Evolutionary conservation across 2,113 vertebrate species (phyloP).

Genomic region (Carollia perspicillata): DNA sequence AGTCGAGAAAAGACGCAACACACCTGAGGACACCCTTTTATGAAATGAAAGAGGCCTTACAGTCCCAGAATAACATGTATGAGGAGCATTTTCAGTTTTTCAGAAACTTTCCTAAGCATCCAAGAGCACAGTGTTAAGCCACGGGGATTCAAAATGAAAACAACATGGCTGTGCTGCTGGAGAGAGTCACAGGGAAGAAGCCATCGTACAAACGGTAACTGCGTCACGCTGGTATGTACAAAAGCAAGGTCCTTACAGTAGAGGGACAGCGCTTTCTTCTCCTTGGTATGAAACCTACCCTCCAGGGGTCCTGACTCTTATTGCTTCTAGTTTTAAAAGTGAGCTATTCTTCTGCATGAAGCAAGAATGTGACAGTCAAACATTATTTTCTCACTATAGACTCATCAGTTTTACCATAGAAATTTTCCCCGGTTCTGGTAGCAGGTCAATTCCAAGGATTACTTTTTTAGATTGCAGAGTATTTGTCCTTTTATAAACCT

Average conservation of each 20-base stretch:
- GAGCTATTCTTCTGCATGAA: neutral
- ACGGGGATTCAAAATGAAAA: neutral
- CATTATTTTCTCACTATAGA: neutral
- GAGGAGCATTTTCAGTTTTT: neutral
- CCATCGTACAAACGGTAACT: neutral
- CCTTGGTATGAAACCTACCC: neutral
- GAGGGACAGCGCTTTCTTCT: neutral
- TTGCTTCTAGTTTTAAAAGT: neutral
- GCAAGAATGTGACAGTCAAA: neutral
- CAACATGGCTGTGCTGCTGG: neutral
- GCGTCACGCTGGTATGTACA: neutral
- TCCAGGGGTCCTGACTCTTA: neutral
- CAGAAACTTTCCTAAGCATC: neutral
- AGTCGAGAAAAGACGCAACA: neutral
- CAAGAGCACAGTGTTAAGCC: neutral
- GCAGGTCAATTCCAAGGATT: neutral
- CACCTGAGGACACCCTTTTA: neutral
- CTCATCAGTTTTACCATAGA: neutral
- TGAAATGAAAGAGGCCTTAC: neutral
- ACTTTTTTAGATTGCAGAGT: neutral
- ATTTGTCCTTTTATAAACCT: neutral
- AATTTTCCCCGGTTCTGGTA: neutral
- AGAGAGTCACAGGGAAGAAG: neutral
- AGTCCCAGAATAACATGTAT: neutral
- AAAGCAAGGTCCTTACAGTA: neutral